Evolutionary conservation across 2,113 vertebrate genomes (phyloP).

Genomic region (Naja naja): DNA sequence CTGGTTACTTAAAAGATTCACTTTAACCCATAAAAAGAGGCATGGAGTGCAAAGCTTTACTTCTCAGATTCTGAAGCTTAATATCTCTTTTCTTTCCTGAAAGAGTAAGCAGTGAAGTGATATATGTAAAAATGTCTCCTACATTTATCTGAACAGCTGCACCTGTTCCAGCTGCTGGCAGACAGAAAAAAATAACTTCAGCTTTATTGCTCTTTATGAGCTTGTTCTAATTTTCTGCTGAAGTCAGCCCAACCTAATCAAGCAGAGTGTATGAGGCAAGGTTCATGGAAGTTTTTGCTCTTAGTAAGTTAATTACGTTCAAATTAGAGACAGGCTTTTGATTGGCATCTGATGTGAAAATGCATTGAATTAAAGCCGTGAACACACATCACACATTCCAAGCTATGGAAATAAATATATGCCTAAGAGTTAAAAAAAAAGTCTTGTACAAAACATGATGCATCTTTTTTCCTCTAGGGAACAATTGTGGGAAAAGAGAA

Average conservation of each 20-base stretch:
- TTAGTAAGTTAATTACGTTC: conserved; percentile 61
- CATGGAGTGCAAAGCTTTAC: not conserved
- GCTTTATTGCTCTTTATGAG: conserved; percentile 52
- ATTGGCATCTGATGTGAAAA: conserved; percentile 47
- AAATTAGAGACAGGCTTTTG: conserved; percentile 62
- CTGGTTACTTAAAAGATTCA: not conserved
- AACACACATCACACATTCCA: not conserved
- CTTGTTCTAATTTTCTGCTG: conserved; percentile 56
- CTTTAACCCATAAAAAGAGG: not conserved
- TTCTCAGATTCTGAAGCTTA: not conserved
- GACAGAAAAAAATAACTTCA: conserved; percentile 7
- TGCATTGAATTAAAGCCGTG: conserved; percentile 22
- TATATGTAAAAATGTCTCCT: conserved; percentile 27
- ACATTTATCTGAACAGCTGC: conserved; percentile 6
- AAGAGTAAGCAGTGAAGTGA: not conserved
- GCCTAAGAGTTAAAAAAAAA: not conserved
- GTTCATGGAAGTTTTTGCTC: conserved; percentile 26
- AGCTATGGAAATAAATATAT: not conserved
- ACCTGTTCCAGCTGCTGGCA: conserved; percentile 32
- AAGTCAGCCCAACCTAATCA: conserved; percentile 52
- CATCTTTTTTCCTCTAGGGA: conserved; percentile 31
- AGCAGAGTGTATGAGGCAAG: conserved; percentile 43
- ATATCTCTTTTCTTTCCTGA: not conserved
- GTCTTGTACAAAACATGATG: not conserved
- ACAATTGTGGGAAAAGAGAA: not conserved